These are phyloP conservation scores for Trissolcus japonicus DNA, from an alignment of 2,888 invertebrate species.

Conservation along the genomic window DNA sequence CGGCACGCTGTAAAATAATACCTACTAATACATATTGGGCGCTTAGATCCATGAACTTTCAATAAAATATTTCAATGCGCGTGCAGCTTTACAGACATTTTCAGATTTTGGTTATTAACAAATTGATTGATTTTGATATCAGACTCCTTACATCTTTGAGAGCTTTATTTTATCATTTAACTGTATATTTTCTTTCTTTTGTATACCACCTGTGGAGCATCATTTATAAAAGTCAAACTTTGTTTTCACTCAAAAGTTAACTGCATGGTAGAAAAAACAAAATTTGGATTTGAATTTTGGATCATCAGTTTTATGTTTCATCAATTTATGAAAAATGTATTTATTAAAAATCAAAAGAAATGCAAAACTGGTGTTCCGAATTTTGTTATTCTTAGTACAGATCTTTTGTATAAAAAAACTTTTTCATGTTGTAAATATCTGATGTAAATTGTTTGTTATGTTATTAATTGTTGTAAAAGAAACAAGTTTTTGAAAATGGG, in stretches of 20 bases:
- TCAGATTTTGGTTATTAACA: conserved; percentile 50
- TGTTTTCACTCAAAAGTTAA: conserved; percentile 30
- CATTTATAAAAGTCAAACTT: conserved; percentile 20
- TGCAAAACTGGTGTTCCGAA: conserved; percentile 21
- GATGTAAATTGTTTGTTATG: conserved; percentile 1
- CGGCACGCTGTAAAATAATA: conserved; percentile 52
- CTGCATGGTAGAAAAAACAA: conserved; percentile 49
- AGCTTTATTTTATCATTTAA: conserved; percentile 50
- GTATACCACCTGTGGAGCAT: conserved; percentile 31
- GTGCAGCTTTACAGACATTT: conserved; percentile 58
- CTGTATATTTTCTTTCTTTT: conserved; percentile 50
- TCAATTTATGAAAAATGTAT: not conserved
- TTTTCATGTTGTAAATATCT: conserved; percentile 20
- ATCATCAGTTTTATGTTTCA: conserved; percentile 19
- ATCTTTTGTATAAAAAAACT: conserved; percentile 3
- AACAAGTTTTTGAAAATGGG: conserved; percentile 45
- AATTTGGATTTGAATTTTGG: conserved; percentile 9
- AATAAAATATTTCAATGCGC: conserved; percentile 61
- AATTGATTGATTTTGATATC: conserved; percentile 37
- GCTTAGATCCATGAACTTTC: conserved; percentile 46
- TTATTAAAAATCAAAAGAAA: no score
- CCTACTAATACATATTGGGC: conserved; percentile 55
- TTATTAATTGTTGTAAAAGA: not conserved
- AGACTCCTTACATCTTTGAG: conserved; percentile 31
- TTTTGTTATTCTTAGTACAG: no score